Conservation (phyloP, 2,113 vertebrate genomes). For the Pagrus major region DNA sequence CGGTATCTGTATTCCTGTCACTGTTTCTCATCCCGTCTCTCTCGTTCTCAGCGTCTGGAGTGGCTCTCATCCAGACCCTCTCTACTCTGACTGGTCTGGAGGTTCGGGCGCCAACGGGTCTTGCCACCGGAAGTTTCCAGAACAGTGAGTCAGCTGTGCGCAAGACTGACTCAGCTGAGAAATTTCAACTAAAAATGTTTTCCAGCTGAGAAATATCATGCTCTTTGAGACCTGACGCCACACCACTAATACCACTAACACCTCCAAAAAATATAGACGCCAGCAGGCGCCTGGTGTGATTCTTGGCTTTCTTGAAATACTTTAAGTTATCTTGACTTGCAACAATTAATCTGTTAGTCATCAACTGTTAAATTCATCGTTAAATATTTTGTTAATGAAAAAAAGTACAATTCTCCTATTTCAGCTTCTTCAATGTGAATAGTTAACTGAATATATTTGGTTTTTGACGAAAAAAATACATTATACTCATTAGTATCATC, state of each 20-base stretch:
- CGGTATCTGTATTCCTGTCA: background rate
- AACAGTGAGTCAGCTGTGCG: slow-evolving; percentile 84
- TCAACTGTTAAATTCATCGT: no score
- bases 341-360: no score
- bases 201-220: background rate
- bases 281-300: background rate
- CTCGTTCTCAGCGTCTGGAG: slow-evolving; percentile 80
- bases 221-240: background rate
- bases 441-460: no score
- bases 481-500: background rate
- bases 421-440: no score
- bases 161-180: background rate
- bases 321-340: background rate
- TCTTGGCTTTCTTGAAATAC: background rate
- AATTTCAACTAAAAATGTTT: background rate
- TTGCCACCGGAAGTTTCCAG: slow-evolving; percentile 88
- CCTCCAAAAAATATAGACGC: background rate
- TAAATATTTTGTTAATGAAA: no score
- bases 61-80: slow-evolving; percentile 83
- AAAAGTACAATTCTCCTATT: no score
- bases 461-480: no score
- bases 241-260: background rate
- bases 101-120: slow-evolving; percentile 83
- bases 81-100: slow-evolving; percentile 85
- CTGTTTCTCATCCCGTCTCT: background rate